Evolutionary conservation across 35 echinoderm and acorn worm species (phyloP), one percentile per base, ranked within the genome.

Genomic region (Lytechinus variegatus): DNA sequence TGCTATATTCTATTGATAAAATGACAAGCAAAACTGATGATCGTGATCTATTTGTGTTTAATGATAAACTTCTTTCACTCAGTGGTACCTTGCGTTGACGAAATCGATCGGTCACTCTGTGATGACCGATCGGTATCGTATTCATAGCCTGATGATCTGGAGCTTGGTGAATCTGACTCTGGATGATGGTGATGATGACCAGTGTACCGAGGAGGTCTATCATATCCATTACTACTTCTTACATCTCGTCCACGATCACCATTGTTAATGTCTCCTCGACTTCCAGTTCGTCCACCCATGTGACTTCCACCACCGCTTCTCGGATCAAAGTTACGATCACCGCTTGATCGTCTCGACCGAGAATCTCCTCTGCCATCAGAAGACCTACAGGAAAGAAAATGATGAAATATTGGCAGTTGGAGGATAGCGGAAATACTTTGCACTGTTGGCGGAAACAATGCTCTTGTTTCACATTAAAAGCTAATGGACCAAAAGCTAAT

Each of bases 71-170:
- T n/a, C 29, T 52, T 90, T 44, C 88, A 52, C 8, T 57, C 13
- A 55, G 57, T 10, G 92, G 27, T 93, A 93, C 92, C 92, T 93
- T 93, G 92, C 12, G 53, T 93, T 54, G 92, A 93, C 27, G 92
- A 55, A 28, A 93, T 93, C 92, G 94, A 95, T 60, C 94, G 94
- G 53, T 94, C 94, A 87, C 96, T 96, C 86, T 96, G 96, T 8
- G 94, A 95, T 27, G 96, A 94, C 58, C 96, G 54, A 92, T 96
- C 96, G 9, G 96, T 95, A 91, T 96, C 96, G 87, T 96, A 96
- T 52, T 96, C 96, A 57, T 95, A 95, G 54, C 96, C 96, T 7
- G 96, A 96, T 27, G 96, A 96, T 55, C 96, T 94, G 9, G 96
- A 96, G 88, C 96, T 96, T 11, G 94, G 96, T 21, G 92, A 89